A percentile compares a stretch with the other conserved stretches of the same genome.
phyloP scores from a whole-genome alignment of 2,888 invertebrate species.

The Desoria tigrina region DNA sequence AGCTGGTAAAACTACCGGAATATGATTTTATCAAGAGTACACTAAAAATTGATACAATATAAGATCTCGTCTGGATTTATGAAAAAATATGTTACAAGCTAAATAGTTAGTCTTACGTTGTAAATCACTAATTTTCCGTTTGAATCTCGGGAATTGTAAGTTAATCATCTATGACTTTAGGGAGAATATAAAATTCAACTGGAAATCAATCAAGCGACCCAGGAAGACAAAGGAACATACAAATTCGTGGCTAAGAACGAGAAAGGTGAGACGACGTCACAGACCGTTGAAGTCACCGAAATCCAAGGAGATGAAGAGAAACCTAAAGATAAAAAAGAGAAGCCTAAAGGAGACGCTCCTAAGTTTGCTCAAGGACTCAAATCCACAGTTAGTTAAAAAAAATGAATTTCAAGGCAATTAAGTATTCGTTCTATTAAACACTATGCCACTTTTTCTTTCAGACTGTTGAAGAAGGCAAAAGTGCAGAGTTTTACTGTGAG shows the following conservation, averaged over 20 bases:
- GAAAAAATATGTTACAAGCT: too few relatives aligned
- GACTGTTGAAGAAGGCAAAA: conserved; percentile 71
- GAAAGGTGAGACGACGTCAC: conserved; percentile 88
- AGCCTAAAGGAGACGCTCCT: conserved; percentile 69
- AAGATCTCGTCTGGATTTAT: too few relatives aligned
- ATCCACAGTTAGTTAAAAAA: conserved; percentile 66
- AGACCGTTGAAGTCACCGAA: conserved; percentile 81
- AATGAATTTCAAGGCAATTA: conserved; percentile 1
- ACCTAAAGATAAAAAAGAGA: conserved; percentile 60
- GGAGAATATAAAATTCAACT: conserved; percentile 88
- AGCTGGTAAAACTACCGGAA: background rate
- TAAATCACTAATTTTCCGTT: too few relatives aligned
- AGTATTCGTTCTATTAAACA: too few relatives aligned
- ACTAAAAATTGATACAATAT: too few relatives aligned
- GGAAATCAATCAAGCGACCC: conserved; percentile 80
- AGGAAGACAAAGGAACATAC: conserved; percentile 82
- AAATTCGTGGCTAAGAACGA: conserved; percentile 89
- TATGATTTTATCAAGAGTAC: too few relatives aligned
- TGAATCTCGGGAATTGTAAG: too few relatives aligned
- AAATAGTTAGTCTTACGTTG: too few relatives aligned
- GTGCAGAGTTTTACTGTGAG: conserved; percentile 74
- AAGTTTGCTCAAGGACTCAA: conserved; percentile 75
- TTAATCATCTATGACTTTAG: too few relatives aligned
- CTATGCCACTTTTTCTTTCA: conserved; percentile 55
- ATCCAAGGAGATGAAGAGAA: conserved; percentile 71